phyloP scores from a whole-genome alignment of 1,140 invertebrate genomes.

The Maniola jurtina region DNA sequence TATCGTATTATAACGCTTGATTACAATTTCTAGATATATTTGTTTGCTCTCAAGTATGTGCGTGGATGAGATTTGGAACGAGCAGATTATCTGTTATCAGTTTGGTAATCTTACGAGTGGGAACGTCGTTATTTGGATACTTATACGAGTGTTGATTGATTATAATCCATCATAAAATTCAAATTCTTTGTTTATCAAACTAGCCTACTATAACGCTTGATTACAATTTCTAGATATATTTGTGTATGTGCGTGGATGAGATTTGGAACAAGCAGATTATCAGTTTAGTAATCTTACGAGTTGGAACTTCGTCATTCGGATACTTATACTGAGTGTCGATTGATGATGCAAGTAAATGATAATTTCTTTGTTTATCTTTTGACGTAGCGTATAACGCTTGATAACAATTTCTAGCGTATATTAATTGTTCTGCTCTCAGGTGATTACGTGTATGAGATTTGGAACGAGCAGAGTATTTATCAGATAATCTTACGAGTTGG shows the following conservation, averaged over 20 bases:
- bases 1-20: slow-evolving; percentile 73
- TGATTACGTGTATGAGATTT: neutral
- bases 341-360: no score
- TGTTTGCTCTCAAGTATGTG: slow-evolving; percentile 6
- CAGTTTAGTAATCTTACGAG: no score
- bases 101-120: no score
- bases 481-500: neutral
- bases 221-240: slow-evolving; percentile 49
- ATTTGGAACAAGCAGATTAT: neutral
- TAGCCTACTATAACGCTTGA: slow-evolving; percentile 72
- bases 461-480: neutral
- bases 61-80: slow-evolving; percentile 1
- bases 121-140: no score
- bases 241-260: neutral
- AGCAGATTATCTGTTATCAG: no score
- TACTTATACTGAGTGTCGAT: no score
- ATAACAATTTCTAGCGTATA: slow-evolving; percentile 54
- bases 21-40: slow-evolving; percentile 49
- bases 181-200: no score
- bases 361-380: no score
- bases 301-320: no score
- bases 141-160: no score
- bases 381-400: slow-evolving; percentile 72
- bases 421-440: no score
- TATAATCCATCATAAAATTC: no score